These are phyloP conservation scores for Speoplatyrhinus poulsoni DNA, from an alignment of 2,113 vertebrate genomes.

Conservation along the genomic window DNA sequence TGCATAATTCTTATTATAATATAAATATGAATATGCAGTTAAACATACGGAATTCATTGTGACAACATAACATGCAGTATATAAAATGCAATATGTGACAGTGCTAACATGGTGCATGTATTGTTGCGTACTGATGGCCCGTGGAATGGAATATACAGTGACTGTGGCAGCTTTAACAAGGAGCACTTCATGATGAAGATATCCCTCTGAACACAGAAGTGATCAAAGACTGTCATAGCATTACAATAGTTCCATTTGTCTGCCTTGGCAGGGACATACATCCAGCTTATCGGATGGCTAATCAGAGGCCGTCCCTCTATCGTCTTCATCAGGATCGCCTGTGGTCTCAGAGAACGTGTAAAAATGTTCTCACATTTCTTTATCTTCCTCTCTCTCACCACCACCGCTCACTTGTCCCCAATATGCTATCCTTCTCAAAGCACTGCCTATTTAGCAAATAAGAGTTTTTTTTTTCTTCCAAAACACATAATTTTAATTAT, in stretches of 20 bases:
- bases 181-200: conserved; percentile 59
- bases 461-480: conserved; percentile 48
- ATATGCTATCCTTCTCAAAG: conserved; percentile 67
- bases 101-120: conserved; percentile 28
- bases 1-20: background rate
- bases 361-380: conserved; percentile 66
- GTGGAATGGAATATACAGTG: conserved; percentile 37
- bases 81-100: conserved; percentile 17
- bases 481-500: conserved; percentile 52
- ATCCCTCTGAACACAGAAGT: conserved; percentile 51
- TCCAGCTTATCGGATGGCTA: conserved; percentile 68
- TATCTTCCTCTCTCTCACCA: conserved; percentile 46
- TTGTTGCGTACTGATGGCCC: conserved; percentile 37
- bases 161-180: conserved; percentile 59
- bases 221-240: conserved; percentile 64
- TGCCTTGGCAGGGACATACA: conserved; percentile 55
- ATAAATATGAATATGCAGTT: too few species aligned
- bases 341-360: conserved; percentile 61
- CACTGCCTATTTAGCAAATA: conserved; percentile 59
- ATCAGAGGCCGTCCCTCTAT: conserved; percentile 66
- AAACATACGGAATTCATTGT: too few species aligned
- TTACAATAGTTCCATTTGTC: conserved; percentile 74
- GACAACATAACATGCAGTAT: too few species aligned
- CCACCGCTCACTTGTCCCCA: conserved; percentile 51
- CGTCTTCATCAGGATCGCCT: conserved; percentile 65